Percentiles rank a stretch among this genome's conserved stretches.
phyloP scores from a whole-genome alignment of 2,797 vertebrate genomes.

The Helarctos malayanus region DNA sequence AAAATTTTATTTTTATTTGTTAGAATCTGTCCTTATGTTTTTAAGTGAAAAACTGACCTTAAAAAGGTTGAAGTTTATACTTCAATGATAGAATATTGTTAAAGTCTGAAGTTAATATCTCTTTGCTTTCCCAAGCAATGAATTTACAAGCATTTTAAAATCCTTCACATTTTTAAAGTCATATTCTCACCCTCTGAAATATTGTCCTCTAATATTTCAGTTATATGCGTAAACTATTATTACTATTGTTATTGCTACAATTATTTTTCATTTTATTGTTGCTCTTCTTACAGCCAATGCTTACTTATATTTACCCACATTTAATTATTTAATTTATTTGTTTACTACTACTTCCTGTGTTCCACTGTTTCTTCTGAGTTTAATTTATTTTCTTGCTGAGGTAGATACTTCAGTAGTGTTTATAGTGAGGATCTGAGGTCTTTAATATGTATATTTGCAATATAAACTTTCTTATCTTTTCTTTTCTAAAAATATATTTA shows the following conservation, averaged over 20 bases:
- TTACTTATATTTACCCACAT: not conserved
- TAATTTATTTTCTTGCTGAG: not conserved
- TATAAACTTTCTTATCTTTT: not conserved
- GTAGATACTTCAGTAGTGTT: not conserved
- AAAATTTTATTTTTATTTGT: not conserved
- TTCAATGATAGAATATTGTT: not conserved
- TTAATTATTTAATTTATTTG: conserved; percentile 26
- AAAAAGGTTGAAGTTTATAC: not conserved
- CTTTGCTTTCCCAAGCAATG: not conserved
- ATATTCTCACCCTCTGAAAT: not conserved
- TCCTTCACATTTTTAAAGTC: conserved; percentile 1
- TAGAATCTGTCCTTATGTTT: not conserved
- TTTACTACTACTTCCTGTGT: not conserved
- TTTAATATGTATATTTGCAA: not conserved
- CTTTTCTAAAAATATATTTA: not conserved
- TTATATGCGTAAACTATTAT: not conserved
- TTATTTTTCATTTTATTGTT: not conserved
- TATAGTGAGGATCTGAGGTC: not conserved
- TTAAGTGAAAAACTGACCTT: not conserved
- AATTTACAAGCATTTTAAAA: not conserved
- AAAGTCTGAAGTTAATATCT: not conserved
- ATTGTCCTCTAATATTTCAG: not conserved
- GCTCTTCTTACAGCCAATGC: not conserved
- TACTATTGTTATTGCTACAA: not conserved
- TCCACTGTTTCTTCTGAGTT: not conserved